Evolutionary conservation across 1,140 invertebrate genomes (phyloP).

Genomic region (Lordiphosa clarofinis): DNA sequence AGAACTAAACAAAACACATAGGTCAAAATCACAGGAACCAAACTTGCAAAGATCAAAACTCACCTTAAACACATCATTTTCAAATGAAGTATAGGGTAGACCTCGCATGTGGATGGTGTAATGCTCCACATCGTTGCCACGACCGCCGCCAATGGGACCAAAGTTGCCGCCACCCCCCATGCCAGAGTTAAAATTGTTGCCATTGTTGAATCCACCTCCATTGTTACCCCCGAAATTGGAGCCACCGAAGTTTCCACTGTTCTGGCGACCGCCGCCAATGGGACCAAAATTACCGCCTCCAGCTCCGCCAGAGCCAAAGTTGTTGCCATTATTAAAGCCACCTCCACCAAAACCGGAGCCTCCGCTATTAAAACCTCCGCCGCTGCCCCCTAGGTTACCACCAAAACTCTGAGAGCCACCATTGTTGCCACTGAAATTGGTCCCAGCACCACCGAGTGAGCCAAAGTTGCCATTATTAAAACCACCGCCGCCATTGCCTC

Average conservation of each 20-base stretch:
- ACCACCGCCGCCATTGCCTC: conserved; percentile 37
- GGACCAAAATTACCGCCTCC: conserved; percentile 48
- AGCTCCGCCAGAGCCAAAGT: conserved; percentile 32
- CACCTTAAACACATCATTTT: conserved; percentile 77
- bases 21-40: not conserved
- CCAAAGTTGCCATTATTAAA: conserved; percentile 47
- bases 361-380: conserved; percentile 37
- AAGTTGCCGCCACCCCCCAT: conserved; percentile 51
- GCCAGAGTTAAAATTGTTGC: conserved; percentile 27
- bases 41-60: not conserved
- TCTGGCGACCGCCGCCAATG: conserved; percentile 55
- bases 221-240: conserved; percentile 45
- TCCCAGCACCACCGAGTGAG: conserved; percentile 16
- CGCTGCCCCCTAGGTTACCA: conserved; percentile 22
- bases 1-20: conserved; percentile 54
- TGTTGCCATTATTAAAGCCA: conserved; percentile 44
- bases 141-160: conserved; percentile 56
- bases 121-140: conserved; percentile 57
- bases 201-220: conserved; percentile 39
- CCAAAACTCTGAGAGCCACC: conserved; percentile 44
- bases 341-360: conserved; percentile 43
- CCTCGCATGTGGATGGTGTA: conserved; percentile 75
- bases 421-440: conserved; percentile 56
- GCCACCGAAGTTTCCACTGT: conserved; percentile 37
- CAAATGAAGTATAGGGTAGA: conserved; percentile 73